phyloP scores from a whole-genome alignment of 2,113 vertebrate genomes.

The Athene cunicularia region DNA sequence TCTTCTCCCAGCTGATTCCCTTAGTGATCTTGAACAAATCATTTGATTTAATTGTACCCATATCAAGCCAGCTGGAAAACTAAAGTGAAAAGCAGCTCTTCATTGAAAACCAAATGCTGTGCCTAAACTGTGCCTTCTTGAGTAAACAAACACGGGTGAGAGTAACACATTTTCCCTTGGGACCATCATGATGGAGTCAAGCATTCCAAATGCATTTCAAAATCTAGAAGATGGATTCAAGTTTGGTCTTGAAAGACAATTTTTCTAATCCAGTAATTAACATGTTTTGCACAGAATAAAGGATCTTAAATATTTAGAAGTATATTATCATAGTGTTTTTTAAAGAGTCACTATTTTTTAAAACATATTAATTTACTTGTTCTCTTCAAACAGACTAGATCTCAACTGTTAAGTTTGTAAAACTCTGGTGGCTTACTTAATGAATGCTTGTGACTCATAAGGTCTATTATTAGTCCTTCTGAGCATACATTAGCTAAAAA shows the following conservation, averaged over 20 bases:
- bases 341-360: not conserved
- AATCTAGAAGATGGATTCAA: not conserved
- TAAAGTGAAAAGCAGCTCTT: not conserved
- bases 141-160: not conserved
- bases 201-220: slow-evolving; percentile 23
- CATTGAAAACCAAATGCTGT: not conserved
- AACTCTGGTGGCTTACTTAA: slow-evolving; percentile 32
- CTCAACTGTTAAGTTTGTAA: slow-evolving; percentile 22
- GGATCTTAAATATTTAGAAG: slow-evolving; percentile 29
- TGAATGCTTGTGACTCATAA: slow-evolving; percentile 59
- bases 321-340: not conserved
- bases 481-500: slow-evolving; percentile 9
- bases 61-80: slow-evolving; percentile 23
- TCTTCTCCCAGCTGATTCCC: not conserved
- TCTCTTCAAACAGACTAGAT: slow-evolving; percentile 16
- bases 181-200: not conserved
- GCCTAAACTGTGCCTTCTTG: not conserved
- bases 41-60: not conserved
- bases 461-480: slow-evolving; percentile 56
- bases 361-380: slow-evolving; percentile 7
- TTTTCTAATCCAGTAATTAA: slow-evolving; percentile 37
- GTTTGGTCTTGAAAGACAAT: not conserved
- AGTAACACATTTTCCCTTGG: not conserved
- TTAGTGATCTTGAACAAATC: slow-evolving; percentile 16
- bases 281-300: not conserved